phyloP scores from a whole-genome alignment of 2,113 vertebrate genomes.

The Brachyistius frenatus region DNA sequence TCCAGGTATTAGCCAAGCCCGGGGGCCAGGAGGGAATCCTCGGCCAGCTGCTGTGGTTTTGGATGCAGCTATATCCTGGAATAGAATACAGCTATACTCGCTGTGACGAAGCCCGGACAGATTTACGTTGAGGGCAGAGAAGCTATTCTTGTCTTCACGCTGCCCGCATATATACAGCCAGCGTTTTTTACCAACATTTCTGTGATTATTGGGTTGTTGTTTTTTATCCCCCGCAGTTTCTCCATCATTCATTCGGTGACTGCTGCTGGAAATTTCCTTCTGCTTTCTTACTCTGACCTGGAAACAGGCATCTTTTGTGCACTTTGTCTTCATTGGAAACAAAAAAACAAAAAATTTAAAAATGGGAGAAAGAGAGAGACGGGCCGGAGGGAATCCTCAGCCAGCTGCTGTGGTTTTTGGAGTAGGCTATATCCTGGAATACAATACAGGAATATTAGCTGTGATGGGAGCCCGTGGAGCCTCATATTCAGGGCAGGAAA shows the following conservation, averaged over 20 bases:
- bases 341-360: constrained; percentile 19
- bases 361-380: constrained; percentile 5
- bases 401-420: constrained; percentile 60
- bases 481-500: constrained; percentile 35
- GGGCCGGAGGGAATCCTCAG: constrained; percentile 52
- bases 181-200: constrained; percentile 42
- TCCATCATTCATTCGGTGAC: constrained; percentile 35
- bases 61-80: constrained; percentile 65
- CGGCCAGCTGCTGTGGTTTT: constrained; percentile 73
- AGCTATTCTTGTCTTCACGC: constrained; percentile 60
- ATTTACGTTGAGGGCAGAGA: constrained; percentile 54
- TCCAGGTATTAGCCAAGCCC: constrained; percentile 70
- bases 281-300: constrained; percentile 38
- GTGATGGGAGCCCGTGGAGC: constrained; percentile 29
- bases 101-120: constrained; percentile 51
- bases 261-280: constrained; percentile 31
- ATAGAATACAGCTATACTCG: constrained; percentile 41
- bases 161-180: constrained; percentile 27
- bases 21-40: constrained; percentile 62
- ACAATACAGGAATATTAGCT: constrained; percentile 52
- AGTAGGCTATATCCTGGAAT: constrained; percentile 60
- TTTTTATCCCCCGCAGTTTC: constrained; percentile 43
- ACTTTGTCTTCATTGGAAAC: constrained; percentile 56
- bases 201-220: neutral
- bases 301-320: constrained; percentile 47